Base-by-base conservation (phyloP, 2,888 invertebrate genomes). In the Hirtodrosophila histrioides region DNA sequence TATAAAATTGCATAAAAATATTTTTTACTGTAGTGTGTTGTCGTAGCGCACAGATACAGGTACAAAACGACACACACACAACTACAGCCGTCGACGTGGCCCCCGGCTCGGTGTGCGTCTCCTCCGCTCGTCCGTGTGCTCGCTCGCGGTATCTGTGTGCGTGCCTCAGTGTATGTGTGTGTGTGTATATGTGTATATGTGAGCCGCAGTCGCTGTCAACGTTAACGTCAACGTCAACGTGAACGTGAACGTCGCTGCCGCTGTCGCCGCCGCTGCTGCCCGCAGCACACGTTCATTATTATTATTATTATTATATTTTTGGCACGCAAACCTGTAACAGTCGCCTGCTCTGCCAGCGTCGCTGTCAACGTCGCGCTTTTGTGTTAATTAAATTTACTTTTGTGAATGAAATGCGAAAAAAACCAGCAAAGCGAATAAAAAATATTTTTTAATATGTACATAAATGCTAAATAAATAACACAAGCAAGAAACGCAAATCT, bases 311-410 rank as follows among this genome's bases (percentile, higher is more conserved):
- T 77, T 86, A 71, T 82, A 80, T 82, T 70, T 77, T 80, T 80
- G 79, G 79, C 79, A 79, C 80, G 84, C 84, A 84, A 83, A 80
- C 84, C 77, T 79, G 80, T 83, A 82, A 76, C 73, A 73, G 73
- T 77, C 60, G 71, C 70, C 71, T 56, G 55, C 76, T 53, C 68
- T 51, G 56, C 58, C 66, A 43, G 45, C 44, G 64, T 61, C 65
- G 50, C 60, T 56, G 75, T 64, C 73, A 57, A 43, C 78, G 67
- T 56, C 69, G 80, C 67, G 69, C 31, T 74, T 78, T 81, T 88
- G 85, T 86, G 85, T 88, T 86, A 86, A 88, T 86, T 86, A 75
- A 88, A 85, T 86, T 88, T 86, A 88, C 85, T 88, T 84, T 88
- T 86, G 85, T 86, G 85, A 86, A 86, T 86, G 85, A 88, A 88